A percentile compares a stretch with the other conserved stretches of the same genome.
Conservation (phyloP, 2,113 vertebrate genomes). For the Chelonoidis abingdonii region DNA sequence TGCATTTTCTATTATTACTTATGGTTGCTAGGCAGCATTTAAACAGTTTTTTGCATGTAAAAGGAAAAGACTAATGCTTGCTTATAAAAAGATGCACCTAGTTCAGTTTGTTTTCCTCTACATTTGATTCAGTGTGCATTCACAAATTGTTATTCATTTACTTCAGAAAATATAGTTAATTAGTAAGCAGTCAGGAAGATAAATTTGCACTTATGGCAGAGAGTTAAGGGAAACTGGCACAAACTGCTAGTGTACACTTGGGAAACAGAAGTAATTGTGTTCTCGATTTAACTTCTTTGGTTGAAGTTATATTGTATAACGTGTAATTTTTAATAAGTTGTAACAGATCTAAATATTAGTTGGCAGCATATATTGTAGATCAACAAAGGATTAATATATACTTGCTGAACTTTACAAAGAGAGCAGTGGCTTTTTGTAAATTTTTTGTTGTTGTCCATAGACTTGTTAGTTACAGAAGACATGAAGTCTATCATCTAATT, state of each 20-base stretch:
- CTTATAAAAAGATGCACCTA: not conserved
- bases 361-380: not conserved
- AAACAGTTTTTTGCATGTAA: accelerated
- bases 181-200: not conserved
- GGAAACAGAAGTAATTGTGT: not conserved
- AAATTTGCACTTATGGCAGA: not conserved
- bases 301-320: not conserved
- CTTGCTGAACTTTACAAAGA: not conserved
- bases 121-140: not conserved
- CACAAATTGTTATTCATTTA: not conserved
- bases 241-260: not conserved
- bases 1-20: not conserved
- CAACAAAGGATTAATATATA: not conserved
- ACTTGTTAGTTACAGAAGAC: constrained; percentile 63
- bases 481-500: constrained; percentile 88
- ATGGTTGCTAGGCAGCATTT: not conserved
- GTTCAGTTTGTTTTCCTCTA: not conserved
- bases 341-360: not conserved
- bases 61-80: not conserved
- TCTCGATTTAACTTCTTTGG: not conserved
- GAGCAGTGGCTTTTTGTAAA: not conserved
- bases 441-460: not conserved
- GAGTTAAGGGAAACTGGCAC: not conserved
- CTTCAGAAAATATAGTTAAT: not conserved
- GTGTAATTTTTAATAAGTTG: not conserved